phyloP scores from a whole-genome alignment of 2,113 vertebrate species.

The Menidia beryllina region DNA sequence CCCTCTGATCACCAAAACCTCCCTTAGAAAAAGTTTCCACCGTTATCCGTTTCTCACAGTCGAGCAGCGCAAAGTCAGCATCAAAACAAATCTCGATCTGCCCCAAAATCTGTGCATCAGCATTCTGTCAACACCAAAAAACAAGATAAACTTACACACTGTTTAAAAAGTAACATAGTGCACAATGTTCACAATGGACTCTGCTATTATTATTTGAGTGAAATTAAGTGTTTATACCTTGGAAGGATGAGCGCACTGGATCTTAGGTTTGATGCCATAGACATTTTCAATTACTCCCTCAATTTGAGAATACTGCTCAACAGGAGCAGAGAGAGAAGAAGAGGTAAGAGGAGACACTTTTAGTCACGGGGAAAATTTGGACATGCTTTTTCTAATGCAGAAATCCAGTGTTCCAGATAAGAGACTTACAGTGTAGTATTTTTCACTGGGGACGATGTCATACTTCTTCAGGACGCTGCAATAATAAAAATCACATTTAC shows the following conservation, averaged over 20 bases:
- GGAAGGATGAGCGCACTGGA: conserved; percentile 65
- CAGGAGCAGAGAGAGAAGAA: background rate
- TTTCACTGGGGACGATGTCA: conserved; percentile 65
- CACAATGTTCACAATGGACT: background rate
- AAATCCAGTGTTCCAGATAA: background rate
- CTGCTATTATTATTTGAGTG: background rate
- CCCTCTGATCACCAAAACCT: background rate
- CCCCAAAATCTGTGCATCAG: conserved; percentile 62
- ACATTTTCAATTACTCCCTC: conserved; percentile 66
- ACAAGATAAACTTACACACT: background rate
- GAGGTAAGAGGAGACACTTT: background rate
- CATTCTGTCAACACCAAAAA: conserved; percentile 47
- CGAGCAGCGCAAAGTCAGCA: conserved; percentile 54
- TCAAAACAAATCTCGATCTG: conserved; percentile 77
- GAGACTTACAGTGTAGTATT: conserved; percentile 65
- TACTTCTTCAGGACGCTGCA: conserved; percentile 69
- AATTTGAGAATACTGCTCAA: conserved; percentile 66
- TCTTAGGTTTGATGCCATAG: conserved; percentile 67
- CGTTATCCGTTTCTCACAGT: conserved; percentile 58
- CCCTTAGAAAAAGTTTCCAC: background rate
- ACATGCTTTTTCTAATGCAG: background rate
- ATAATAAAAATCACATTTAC: conserved; percentile 47
- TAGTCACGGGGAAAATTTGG: background rate
- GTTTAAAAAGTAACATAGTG: background rate
- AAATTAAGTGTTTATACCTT: conserved; percentile 44